Evolutionary conservation across 2,888 invertebrate species (phyloP), one percentile per base, ranked within the genome.

Genomic region (Deilephila porcellus): DNA sequence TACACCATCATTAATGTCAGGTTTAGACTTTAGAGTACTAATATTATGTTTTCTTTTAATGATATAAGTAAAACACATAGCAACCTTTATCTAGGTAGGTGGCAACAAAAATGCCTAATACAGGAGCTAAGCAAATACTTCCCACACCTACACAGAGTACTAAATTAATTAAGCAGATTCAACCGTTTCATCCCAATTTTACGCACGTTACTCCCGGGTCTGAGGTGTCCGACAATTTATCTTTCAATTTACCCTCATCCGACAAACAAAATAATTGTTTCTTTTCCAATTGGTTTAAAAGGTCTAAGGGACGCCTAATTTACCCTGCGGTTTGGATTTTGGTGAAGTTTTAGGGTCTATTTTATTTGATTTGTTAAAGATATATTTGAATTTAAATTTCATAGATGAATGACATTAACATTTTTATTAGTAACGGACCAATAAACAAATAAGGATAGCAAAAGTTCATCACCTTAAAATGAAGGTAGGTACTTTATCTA

Each of bases 81-180:
- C 0, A 45, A 45, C 7, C 6, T n/a, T 56, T 0, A 56, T n/a
- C n/a, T 56, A 56, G 56, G n/a, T 17, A 6, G n/a, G 8, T 25
- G 60, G 4, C 60, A 60, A 3, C 14, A 29, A 52, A 3, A 25
- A 14, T 17, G 52, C 37, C 64, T 25, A 8, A 67, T 73, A 67
- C 17, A 63, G 37, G 19, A 56, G n/a, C 45, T 45, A 73, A 59
- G 32, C n/a, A 25, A 59, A 67, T 25, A 59, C 59, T 59, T 37
- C 59, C 56, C 67, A 32, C 14, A 67, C 20, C 62, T 20, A 59
- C 52, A 25, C 45, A 52, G 20, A 25, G 29, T 75, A 76, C 70
- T 75, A 76, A 82, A 81, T 82, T 82, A 82, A 86, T 85, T 85
- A 77, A 73, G 79, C 32, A 77, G 78, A 81, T 78, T 75, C 81